Evolutionary conservation across 1,140 invertebrate species (phyloP), one percentile per base, ranked within the genome.

Genomic region (Drosophila gunungcola): DNA sequence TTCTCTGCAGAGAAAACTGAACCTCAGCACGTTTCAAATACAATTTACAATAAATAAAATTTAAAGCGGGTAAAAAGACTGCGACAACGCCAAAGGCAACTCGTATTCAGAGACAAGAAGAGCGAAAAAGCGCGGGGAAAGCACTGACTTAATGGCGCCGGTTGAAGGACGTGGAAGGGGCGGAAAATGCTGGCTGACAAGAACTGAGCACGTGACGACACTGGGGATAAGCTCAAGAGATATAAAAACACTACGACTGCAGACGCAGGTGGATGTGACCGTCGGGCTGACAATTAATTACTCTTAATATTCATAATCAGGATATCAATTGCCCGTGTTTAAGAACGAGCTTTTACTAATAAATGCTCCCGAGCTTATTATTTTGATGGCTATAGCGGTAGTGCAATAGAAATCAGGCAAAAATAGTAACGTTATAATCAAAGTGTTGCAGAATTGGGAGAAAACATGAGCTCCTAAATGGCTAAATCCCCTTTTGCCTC

Each of bases 11-110:
- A 77, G 73, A 74, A 76, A 89, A 84, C 82, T 74, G 84, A 89
- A 84, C 83, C 80, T 89, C 84, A 88, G 83, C 83, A 89, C 84
- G 84, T 89, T 89, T 88, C 84, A 83, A 88, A 88, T 88, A 89
- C 84, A 88, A 88, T 88, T 88, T 88, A 88, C 83, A 88, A 88
- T 88, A 88, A 88, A 88, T 88, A 88, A 88, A 88, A 88, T 88
- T 89, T 88, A 88, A 89, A 88, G 83, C 83, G 80, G 80, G 76
- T 60, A 73, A 80, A 78, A 78, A 69, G 53, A 82, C 84, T 88
- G 84, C 75, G 74, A 86, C 82, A 82, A 76, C 55, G 73, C 55
- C 65, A 57, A 56, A 48, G 48, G 70, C 77, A 61, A 51, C 58
- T 70, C 62, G 64, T 13, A 43, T 64, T 62, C 61, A 34, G 43